A percentile compares a stretch with the other conserved stretches of the same genome.
Evolutionary conservation across 2,797 vertebrate genomes (phyloP).

Genomic region (Lacerta bilineata): DNA sequence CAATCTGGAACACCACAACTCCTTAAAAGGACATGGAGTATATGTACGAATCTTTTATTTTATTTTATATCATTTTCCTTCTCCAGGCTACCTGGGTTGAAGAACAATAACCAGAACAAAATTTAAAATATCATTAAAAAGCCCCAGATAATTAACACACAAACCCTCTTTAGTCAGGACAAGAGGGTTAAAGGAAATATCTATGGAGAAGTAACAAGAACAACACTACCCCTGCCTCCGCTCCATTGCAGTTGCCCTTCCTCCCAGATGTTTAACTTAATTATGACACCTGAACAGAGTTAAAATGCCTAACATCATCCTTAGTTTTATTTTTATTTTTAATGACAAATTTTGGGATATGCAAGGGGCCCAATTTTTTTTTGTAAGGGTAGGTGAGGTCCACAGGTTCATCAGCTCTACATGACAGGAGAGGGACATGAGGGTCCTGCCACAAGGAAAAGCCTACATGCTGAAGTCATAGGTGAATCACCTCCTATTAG

Average conservation of each 20-base stretch:
- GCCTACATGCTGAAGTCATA: too few species aligned
- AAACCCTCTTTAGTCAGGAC: not conserved
- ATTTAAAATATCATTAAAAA: not conserved
- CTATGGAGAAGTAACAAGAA: not conserved
- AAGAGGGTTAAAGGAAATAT: too few species aligned
- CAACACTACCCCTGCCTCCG: not conserved
- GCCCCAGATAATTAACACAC: not conserved
- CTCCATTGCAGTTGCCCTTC: not conserved
- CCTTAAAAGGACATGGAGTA: slow-evolving; percentile 12
- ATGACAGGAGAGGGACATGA: too few species aligned
- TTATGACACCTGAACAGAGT: too few species aligned
- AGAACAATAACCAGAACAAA: not conserved
- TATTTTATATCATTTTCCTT: not conserved
- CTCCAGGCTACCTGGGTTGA: not conserved
- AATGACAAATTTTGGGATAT: not conserved
- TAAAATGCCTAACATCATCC: not conserved
- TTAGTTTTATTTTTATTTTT: not conserved
- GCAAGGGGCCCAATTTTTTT: not conserved
- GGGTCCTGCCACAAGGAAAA: too few species aligned
- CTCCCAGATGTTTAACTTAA: too few species aligned
- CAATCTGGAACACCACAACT: slow-evolving; percentile 15
- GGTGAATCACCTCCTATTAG: too few species aligned
- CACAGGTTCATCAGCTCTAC: too few species aligned
- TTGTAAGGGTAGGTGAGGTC: too few species aligned
- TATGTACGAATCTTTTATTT: not conserved